Conservation (phyloP, 2,113 vertebrate species). For the Piaya cayana region DNA sequence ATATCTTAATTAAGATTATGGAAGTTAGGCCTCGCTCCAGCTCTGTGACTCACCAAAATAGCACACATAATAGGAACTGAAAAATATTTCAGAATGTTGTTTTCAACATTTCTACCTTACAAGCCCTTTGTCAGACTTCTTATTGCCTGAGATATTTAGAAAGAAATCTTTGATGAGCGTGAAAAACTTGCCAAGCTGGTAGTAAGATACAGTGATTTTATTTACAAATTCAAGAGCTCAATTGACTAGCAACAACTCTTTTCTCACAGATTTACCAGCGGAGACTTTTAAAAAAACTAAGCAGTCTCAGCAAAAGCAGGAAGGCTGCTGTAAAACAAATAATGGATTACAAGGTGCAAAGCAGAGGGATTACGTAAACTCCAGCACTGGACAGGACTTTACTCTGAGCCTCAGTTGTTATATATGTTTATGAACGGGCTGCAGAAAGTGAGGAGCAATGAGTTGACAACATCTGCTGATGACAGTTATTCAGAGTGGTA, state of each 20-base stretch:
- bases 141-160: fast-evolving
- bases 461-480: neutral
- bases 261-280: neutral
- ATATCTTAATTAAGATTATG: neutral
- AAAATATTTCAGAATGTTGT: neutral
- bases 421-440: fast-evolving
- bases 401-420: neutral
- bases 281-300: neutral
- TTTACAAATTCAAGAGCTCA: neutral
- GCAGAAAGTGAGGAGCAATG: neutral
- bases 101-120: neutral
- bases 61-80: neutral
- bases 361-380: neutral
- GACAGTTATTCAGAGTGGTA: neutral
- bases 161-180: neutral
- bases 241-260: neutral
- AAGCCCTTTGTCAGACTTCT: neutral
- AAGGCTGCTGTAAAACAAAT: neutral
- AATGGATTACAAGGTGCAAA: fast-evolving
- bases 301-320: fast-evolving
- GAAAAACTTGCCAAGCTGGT: neutral
- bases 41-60: neutral
- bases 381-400: neutral
- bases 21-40: neutral
- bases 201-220: neutral